These are phyloP conservation scores for Vanessa tameamea DNA, from an alignment of 1,140 invertebrate species.

Conservation along the genomic window DNA sequence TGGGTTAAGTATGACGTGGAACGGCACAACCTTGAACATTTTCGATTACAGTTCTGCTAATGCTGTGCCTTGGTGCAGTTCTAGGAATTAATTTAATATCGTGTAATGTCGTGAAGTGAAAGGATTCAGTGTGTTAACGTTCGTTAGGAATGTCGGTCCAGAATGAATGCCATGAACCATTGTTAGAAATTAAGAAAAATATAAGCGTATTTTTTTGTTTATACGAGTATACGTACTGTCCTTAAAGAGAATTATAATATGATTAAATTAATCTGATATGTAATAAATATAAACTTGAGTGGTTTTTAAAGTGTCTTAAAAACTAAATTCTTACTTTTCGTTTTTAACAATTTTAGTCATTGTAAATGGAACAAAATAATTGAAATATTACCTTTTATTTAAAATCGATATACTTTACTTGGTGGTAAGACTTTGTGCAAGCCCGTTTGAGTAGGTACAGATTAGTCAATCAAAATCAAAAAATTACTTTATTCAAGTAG, in stretches of 20 bases:
- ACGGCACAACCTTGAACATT: conserved; percentile 32
- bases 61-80: conserved; percentile 36
- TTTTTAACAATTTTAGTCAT: background rate
- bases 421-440: too few species aligned
- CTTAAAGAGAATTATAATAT: too few species aligned
- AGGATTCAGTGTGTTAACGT: conserved; percentile 45
- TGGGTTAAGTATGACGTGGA: conserved; percentile 10
- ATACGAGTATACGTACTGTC: too few species aligned
- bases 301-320: too few species aligned
- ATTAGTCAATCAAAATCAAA: too few species aligned
- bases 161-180: conserved; percentile 17
- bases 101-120: conserved; percentile 60
- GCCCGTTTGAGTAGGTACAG: too few species aligned
- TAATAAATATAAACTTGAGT: too few species aligned
- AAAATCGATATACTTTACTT: too few species aligned
- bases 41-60: conserved; percentile 27
- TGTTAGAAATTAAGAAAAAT: conserved; percentile 11
- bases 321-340: too few species aligned
- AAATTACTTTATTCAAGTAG: too few species aligned
- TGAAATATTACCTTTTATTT: background rate
- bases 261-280: too few species aligned
- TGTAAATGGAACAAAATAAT: background rate
- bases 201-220: too few species aligned
- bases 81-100: conserved; percentile 51
- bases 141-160: conserved; percentile 45